Percentiles rank a stretch among this genome's conserved stretches.
Conservation (phyloP, 2,113 vertebrate species). For the Callipepla squamata region DNA sequence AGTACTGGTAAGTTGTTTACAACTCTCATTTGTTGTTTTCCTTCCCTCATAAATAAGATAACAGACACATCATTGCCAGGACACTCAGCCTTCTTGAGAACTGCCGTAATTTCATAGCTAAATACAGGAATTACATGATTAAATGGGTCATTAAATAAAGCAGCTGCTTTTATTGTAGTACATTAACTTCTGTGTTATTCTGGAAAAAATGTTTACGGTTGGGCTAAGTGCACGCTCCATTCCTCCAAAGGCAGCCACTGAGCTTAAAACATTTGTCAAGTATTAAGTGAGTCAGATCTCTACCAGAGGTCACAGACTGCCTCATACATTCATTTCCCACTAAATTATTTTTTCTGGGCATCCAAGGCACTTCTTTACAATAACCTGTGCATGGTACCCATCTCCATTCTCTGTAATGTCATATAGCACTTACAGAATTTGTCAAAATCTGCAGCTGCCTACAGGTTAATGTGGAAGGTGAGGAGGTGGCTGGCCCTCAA, state of each 20-base stretch:
- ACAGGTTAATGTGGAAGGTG: neutral
- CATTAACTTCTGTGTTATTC: conserved; percentile 58
- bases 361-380: neutral
- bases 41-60: neutral
- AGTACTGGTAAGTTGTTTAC: neutral
- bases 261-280: conserved; percentile 16
- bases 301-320: conserved; percentile 18
- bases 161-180: conserved; percentile 64
- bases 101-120: conserved; percentile 23
- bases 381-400: neutral
- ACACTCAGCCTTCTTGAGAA: conserved; percentile 7
- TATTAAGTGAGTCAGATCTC: conserved; percentile 6
- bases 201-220: conserved; percentile 29
- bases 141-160: conserved; percentile 61
- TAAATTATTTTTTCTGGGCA: neutral
- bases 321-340: conserved; percentile 28
- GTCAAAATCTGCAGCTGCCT: conserved; percentile 39
- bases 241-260: conserved; percentile 21
- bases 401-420: neutral
- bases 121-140: conserved; percentile 15
- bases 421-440: neutral
- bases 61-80: neutral
- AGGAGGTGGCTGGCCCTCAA: neutral
- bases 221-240: neutral
- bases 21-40: neutral